Base-by-base conservation (phyloP, 2,888 invertebrate species). In the Gisinianus flammeolus region DNA sequence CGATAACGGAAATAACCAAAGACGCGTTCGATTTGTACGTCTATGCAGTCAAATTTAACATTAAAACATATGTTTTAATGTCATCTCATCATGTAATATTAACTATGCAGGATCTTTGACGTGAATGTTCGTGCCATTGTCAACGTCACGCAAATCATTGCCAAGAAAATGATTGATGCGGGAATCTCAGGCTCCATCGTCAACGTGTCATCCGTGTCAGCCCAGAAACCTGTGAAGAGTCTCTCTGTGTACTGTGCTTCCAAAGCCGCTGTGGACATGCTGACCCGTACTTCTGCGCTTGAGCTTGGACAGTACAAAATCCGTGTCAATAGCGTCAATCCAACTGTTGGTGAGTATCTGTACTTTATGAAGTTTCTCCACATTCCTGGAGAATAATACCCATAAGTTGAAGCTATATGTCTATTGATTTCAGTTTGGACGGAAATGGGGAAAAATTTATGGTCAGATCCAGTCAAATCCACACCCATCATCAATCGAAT, bases 401-500 rank as follows among this genome's bases (percentile, higher is more conserved):
- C n/a, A n/a, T n/a, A n/a, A n/a, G n/a, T n/a, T n/a, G n/a, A n/a
- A n/a, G n/a, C n/a, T n/a, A n/a, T n/a, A n/a, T n/a, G n/a, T n/a
- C n/a, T n/a, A n/a, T n/a, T n/a, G n/a, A n/a, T n/a, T n/a, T n/a
- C n/a, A n/a, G 88, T 88, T 1, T 84, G 88, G 86, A 90, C 90
- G 0, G 88, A 87, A 16, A 87, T 90, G 88, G 76, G 70, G 0
- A 64, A 56, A 19, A 24, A 79, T 16, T 33, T 74, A 0, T 77
- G 83, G 82, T 62, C 83, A 85, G 71, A 76, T n/a, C 44, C 58
- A 12, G 69, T 16, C 0, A 97, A 97, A 85, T 90, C 93, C 0
- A 88, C 89, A 1, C 90, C 89, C 0, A 91, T 97, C 90, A 85
- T 93, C 67, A 89, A 90, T 0, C 92, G 92, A 87, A 96, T 96